A percentile compares a stretch with the other conserved stretches of the same genome.
phyloP scores from a whole-genome alignment of 2,797 vertebrate species.

The Sparus aurata region DNA sequence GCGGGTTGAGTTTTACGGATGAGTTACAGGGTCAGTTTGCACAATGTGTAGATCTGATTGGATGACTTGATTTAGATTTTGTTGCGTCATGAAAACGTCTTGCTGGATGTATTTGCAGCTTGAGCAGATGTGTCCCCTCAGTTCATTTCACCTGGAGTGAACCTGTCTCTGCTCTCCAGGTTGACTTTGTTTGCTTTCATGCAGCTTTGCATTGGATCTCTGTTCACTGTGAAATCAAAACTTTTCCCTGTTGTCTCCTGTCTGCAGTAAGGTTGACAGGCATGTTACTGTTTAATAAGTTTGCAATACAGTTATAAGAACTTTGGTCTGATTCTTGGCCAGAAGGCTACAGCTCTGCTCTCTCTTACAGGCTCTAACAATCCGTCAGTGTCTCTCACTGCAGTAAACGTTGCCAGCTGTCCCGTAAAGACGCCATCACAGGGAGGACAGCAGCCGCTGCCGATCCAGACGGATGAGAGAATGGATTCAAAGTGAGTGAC shows the following conservation, averaged over 20 bases:
- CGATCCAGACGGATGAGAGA: constrained; percentile 58
- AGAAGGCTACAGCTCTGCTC: constrained; percentile 9
- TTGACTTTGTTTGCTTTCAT: not conserved
- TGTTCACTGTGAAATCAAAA: not conserved
- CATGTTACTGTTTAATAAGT: not conserved
- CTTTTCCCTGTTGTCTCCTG: not conserved
- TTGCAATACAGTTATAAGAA: constrained; percentile 15
- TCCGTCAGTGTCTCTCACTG: constrained; percentile 17
- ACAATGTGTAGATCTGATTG: not conserved
- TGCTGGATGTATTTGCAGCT: not conserved
- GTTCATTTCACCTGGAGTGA: not conserved
- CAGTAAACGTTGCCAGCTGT: constrained; percentile 72
- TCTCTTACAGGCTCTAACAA: not conserved
- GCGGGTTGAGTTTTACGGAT: not conserved
- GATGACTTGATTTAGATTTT: not conserved
- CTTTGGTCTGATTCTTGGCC: not conserved
- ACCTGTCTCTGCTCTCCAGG: constrained; percentile 1
- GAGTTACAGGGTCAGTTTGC: not conserved
- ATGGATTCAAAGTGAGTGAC: constrained; percentile 65
- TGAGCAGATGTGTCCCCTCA: constrained; percentile 1
- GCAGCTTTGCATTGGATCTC: not conserved
- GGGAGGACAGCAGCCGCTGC: constrained; percentile 42
- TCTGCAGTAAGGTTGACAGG: not conserved
- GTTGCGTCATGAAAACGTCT: not conserved
- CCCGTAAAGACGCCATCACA: constrained; percentile 46